Base-by-base conservation (phyloP, 2,888 invertebrate species). In the Nomada ruficornis region DNA sequence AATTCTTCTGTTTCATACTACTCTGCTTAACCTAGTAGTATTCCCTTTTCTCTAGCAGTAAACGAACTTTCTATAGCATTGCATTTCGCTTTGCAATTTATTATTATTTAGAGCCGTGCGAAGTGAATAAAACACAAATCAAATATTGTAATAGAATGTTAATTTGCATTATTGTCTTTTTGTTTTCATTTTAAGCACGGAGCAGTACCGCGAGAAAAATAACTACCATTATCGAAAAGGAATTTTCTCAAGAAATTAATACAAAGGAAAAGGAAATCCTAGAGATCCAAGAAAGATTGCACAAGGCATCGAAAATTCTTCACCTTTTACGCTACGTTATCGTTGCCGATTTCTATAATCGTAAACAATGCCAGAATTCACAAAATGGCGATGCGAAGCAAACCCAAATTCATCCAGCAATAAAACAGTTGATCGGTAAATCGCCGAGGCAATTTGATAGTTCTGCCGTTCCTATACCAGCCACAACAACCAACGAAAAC, bases 191-290 rank as follows among this genome's bases (percentile, higher is more conserved):
- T 77, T 54, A 57, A 93, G 93, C 93, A 36, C 90, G 93, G 7
- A 86, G 85, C 13, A 91, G 88, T 47, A 89, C 92, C 4, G 90
- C 91, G 2, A 89, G 86, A n/a, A 95, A 94, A 92, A 95, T 96
- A 80, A 94, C 95, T 85, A 94, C 94, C 42, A 96, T 97, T 70
- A 95, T 98, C 47, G 95, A 95, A 86, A 95, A 95, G 77, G 97
- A 98, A 93, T 97, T 98, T 94, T 94, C 95, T 62, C 95, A 95
- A 65, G 98, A 98, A 92, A 94, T 97, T 15, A 94, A 95, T 65
- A 91, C 94, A 1, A 96, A 97, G 90, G 96, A 97, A 91, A 95
- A 96, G 74, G 97, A 98, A 94, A 94, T 97, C 18, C 94, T 96
- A 81, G 94, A 96, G 69, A 96, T 97, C 78, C 96, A 97, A 91